phyloP scores from a whole-genome alignment of 2,888 invertebrate genomes.

The Sarcophaga caerulescens region DNA sequence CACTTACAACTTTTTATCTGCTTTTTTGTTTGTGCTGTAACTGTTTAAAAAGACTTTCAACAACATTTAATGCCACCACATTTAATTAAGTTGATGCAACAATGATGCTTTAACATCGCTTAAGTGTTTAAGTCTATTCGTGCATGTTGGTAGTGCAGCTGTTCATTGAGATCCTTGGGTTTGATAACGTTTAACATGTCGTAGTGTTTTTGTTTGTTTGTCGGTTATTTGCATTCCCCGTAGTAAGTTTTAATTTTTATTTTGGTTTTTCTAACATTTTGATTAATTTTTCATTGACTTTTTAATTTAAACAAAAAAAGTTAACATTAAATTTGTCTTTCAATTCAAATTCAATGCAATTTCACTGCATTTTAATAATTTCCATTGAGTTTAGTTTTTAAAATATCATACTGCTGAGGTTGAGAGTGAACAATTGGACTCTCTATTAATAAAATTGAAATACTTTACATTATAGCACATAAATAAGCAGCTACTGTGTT shows the following conservation, averaged over 20 bases:
- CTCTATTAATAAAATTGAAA: no score
- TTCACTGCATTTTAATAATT: not conserved
- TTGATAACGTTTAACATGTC: constrained; percentile 32
- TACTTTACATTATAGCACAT: no score
- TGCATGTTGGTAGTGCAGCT: constrained; percentile 33
- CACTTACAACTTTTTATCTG: constrained; percentile 43
- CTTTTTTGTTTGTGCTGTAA: constrained; percentile 15
- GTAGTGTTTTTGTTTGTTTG: not conserved
- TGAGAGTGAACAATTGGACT: no score
- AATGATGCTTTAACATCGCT: constrained; percentile 1
- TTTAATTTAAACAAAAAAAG: constrained; percentile 21
- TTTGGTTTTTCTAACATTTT: constrained; percentile 7
- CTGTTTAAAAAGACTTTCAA: constrained; percentile 52
- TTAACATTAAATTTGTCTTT: not conserved
- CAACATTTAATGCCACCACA: constrained; percentile 45
- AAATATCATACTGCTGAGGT: no score
- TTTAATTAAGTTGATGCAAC: constrained; percentile 27
- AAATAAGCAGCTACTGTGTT: no score
- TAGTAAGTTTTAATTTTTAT: not conserved
- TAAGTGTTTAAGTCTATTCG: not conserved
- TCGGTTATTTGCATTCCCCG: not conserved
- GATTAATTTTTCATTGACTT: constrained; percentile 35
- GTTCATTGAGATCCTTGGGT: constrained; percentile 35
- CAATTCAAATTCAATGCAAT: not conserved
- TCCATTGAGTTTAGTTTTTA: not conserved